Percentiles rank a stretch among this genome's conserved stretches.
Conservation (phyloP, 2,113 vertebrate species). For the Calyptomena viridis region DNA sequence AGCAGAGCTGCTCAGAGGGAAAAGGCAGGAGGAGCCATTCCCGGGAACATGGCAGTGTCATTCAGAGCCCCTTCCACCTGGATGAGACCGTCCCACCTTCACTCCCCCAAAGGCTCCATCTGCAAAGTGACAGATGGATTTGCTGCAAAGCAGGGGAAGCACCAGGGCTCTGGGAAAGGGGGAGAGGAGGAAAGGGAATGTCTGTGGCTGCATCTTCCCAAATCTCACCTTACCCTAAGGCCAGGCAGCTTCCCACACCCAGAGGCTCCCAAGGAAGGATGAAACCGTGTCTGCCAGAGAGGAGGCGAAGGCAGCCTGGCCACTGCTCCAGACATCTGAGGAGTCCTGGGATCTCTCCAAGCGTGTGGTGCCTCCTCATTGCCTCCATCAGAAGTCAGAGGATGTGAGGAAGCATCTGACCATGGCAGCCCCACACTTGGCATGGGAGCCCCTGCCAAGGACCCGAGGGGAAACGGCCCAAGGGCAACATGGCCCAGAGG, state of each 20-base stretch:
- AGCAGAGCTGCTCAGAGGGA: rapidly evolving
- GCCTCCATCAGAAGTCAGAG: neutral
- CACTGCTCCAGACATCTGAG: neutral
- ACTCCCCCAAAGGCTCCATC: rapidly evolving
- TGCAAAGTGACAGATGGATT: rapidly evolving
- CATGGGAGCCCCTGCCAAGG: rapidly evolving
- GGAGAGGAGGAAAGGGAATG: neutral
- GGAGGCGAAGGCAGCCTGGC: neutral
- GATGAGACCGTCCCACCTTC: neutral
- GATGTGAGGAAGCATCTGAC: neutral
- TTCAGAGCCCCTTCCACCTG: neutral
- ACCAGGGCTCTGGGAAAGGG: neutral
- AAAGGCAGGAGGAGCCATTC: neutral
- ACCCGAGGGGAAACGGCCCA: neutral
- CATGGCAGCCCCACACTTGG: neutral
- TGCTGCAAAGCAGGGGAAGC: neutral
- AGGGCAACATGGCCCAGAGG: rapidly evolving
- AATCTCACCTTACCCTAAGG: neutral
- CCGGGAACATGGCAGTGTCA: rapidly evolving
- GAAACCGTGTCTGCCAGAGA: rapidly evolving
- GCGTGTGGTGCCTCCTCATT: rapidly evolving
- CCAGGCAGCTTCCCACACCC: rapidly evolving
- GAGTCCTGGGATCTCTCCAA: neutral
- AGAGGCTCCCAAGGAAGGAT: neutral
- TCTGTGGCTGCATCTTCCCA: neutral